These are phyloP conservation scores for Ammodramus savannarum DNA, from an alignment of 2,113 vertebrate species.

Conservation along the genomic window DNA sequence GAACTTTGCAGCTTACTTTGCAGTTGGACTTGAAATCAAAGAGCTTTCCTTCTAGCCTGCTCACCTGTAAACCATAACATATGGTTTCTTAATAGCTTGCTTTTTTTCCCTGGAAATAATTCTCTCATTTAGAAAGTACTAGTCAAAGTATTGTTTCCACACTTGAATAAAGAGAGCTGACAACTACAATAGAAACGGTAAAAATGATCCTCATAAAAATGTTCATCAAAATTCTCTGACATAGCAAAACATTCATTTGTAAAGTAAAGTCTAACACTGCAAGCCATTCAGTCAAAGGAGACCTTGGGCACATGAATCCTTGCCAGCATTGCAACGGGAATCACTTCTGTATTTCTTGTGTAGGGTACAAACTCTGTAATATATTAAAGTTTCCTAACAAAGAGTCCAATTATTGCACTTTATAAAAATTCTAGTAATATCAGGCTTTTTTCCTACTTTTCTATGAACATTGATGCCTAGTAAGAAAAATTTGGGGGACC, in stretches of 20 bases:
- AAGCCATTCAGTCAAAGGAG: constrained; percentile 32
- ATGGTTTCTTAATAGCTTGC: constrained; percentile 29
- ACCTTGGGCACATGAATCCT: neutral
- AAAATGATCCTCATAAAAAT: constrained; percentile 74
- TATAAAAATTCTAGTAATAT: constrained; percentile 64
- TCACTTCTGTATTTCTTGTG: constrained; percentile 35
- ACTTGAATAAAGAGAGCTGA: constrained; percentile 46
- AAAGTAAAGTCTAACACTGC: constrained; percentile 56
- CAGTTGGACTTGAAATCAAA: constrained; percentile 29
- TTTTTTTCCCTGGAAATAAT: constrained; percentile 31
- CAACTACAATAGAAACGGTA: constrained; percentile 70
- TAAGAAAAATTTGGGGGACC: constrained; percentile 39
- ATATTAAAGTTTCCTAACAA: constrained; percentile 69
- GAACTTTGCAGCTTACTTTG: constrained; percentile 43
- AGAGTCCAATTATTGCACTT: constrained; percentile 72
- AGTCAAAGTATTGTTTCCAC: constrained; percentile 62
- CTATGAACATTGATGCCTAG: constrained; percentile 30
- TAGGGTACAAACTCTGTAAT: constrained; percentile 56
- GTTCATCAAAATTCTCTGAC: constrained; percentile 70
- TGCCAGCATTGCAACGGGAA: constrained; percentile 26
- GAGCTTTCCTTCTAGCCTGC: neutral
- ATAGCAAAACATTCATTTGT: constrained; percentile 72
- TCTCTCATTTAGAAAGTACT: constrained; percentile 46
- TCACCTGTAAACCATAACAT: constrained; percentile 5
- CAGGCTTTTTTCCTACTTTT: constrained; percentile 68